phyloP scores from a whole-genome alignment of 2,888 invertebrate species.

The Agrochola litura region DNA sequence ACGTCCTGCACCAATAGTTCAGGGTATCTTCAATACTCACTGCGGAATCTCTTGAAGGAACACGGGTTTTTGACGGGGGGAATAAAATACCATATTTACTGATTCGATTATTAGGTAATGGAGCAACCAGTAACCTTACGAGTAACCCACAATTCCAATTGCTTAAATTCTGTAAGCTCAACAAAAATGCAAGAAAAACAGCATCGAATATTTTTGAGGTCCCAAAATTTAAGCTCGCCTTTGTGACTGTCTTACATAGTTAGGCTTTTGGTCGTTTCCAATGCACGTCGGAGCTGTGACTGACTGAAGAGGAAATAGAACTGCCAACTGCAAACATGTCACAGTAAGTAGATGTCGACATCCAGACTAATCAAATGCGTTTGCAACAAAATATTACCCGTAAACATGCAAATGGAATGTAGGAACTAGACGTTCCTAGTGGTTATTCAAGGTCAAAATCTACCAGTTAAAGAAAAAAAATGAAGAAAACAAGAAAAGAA shows the following conservation, averaged over 20 bases:
- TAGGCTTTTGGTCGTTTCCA: background rate
- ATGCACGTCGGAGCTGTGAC: background rate
- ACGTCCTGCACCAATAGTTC: too few relatives aligned
- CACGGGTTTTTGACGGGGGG: too few relatives aligned
- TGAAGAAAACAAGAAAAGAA: too few relatives aligned
- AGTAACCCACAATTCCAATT: background rate
- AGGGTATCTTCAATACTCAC: too few relatives aligned
- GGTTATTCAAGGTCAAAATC: too few relatives aligned
- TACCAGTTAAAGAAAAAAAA: background rate
- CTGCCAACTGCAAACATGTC: slow-evolving; percentile 14
- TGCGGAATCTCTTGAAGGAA: too few relatives aligned
- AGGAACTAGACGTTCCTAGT: background rate
- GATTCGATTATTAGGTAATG: background rate
- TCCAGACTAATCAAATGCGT: background rate
- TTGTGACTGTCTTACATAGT: background rate
- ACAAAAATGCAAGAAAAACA: background rate
- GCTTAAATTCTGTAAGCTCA: background rate
- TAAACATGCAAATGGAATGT: background rate
- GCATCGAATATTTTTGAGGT: background rate
- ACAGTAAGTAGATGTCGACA: background rate
- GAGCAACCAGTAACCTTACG: too few relatives aligned
- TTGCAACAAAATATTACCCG: background rate
- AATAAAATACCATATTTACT: too few relatives aligned
- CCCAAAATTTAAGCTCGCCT: background rate
- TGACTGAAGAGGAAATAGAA: slow-evolving; percentile 24